Base-by-base conservation (phyloP, 2,113 vertebrate species). In the Pachycephala philippinensis region DNA sequence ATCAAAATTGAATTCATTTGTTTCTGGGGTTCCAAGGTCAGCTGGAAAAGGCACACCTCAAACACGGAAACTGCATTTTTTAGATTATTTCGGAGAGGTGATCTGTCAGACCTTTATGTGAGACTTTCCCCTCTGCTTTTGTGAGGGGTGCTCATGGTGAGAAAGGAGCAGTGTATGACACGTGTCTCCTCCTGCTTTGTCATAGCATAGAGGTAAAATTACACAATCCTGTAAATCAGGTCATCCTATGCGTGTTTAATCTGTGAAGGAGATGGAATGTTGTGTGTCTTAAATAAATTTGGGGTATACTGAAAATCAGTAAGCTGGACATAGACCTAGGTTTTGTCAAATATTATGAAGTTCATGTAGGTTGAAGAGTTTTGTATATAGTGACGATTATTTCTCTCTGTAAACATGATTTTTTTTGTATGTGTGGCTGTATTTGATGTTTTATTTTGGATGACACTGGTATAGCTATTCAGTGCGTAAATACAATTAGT, bases 11-110 rank as follows among this genome's bases (percentile, higher is more conserved):
- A 37, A 69, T 31, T 23, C 0, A 4, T 37, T 28, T 17, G 59
- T 50, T 66, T 15, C 49, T 47, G 53, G 22, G 49, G 45, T 57
- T 52, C 37, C 54, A 17, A 7, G 21, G 45, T n/a, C 37, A 4
- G 31, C 9, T 26, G 7, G 31, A 8, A 40, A 30, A 81, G 33
- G 40, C 33, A 1, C 30, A 4, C 12, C 21, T 87, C 35, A 8
- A 14, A 44, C 28, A 30, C 0, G 0, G 10, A 7, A 35, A 20
- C 5, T 26, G 5, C 11, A 0, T 28, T 24, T 14, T 33, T 21
- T 5, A 35, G 27, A 11, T 78, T 13, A 8, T 39, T 59, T 71
- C 68, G 13, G 76, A 13, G 66, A 24, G 31, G 28, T 13, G 5
- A 24, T 24, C 26, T 17, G 9, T 21, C 40, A 53, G 33, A 44